Evolutionary conservation across 2,113 vertebrate genomes (phyloP).

Genomic region (Halichoerus grypus): DNA sequence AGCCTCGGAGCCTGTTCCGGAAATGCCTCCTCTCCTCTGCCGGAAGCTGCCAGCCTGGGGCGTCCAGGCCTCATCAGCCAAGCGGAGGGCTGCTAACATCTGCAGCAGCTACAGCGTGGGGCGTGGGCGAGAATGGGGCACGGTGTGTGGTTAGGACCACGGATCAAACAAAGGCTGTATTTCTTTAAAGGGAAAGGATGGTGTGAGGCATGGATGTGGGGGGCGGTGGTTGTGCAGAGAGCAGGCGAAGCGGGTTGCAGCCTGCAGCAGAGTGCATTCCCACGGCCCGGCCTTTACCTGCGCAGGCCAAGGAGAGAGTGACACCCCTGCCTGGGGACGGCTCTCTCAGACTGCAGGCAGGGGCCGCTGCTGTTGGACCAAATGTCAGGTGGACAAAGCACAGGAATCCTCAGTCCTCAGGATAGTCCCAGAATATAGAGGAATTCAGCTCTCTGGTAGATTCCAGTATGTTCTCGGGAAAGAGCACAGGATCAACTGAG

Average conservation of each 20-base stretch:
- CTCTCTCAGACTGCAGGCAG: too few relatives aligned
- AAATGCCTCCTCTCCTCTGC: background rate
- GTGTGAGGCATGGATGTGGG: rapidly evolving
- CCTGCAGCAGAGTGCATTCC: rapidly evolving
- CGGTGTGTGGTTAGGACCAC: background rate
- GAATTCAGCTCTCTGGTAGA: background rate
- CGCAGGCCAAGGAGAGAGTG: background rate
- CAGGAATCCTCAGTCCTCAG: background rate
- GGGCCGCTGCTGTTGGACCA: background rate
- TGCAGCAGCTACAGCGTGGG: background rate
- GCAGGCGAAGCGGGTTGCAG: background rate
- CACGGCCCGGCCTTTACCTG: rapidly evolving
- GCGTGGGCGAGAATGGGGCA: rapidly evolving
- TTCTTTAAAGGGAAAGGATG: background rate
- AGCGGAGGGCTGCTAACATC: background rate
- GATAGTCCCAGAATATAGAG: background rate
- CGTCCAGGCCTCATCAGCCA: background rate
- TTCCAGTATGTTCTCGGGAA: background rate
- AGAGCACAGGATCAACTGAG: background rate
- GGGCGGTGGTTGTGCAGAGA: too few relatives aligned
- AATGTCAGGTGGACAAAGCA: rapidly evolving
- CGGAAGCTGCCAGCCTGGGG: rapidly evolving
- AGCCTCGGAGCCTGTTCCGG: background rate
- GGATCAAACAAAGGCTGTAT: background rate
- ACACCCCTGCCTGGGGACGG: rapidly evolving